These are phyloP conservation scores for Virgularia gustaviana DNA, from an alignment of 92 coral and sea anemone species.

Conservation along the genomic window DNA sequence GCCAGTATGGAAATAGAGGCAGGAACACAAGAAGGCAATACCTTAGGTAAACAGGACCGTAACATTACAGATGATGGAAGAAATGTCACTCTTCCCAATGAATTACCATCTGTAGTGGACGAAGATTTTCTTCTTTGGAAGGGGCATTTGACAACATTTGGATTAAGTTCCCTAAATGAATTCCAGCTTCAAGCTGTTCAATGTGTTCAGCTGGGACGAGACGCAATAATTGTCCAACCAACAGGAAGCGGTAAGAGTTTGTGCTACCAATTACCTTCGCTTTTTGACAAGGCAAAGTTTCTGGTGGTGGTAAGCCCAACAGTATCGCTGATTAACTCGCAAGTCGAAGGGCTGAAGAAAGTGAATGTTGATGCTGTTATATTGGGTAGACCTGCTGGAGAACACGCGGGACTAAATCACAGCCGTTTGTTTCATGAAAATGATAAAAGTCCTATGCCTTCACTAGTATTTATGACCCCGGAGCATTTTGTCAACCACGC, in stretches of 20 bases:
- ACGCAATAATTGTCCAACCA: slow-evolving; percentile 51
- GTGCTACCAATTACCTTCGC: slow-evolving; percentile 52
- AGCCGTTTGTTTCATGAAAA: too few relatives aligned
- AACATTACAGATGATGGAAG: neutral
- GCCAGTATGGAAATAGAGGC: slow-evolving; percentile 43
- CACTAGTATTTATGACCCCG: too few relatives aligned
- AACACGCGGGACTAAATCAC: slow-evolving; percentile 32
- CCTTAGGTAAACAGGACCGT: neutral
- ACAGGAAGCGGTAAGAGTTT: slow-evolving; percentile 62
- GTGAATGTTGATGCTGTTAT: slow-evolving; percentile 35
- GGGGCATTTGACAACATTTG: slow-evolving; percentile 55
- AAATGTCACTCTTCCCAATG: slow-evolving; percentile 13
- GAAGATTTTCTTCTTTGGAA: slow-evolving; percentile 50
- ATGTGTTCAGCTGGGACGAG: slow-evolving; percentile 24
- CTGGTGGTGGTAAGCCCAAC: slow-evolving; percentile 49
- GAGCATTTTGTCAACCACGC: too few relatives aligned
- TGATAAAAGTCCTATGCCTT: too few relatives aligned
- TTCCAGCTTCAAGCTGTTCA: slow-evolving; percentile 58
- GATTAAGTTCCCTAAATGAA: slow-evolving; percentile 23
- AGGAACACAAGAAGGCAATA: neutral
- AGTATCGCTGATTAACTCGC: slow-evolving; percentile 53
- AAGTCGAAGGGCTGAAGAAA: slow-evolving; percentile 37
- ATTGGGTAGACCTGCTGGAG: slow-evolving; percentile 43
- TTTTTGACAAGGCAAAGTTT: slow-evolving; percentile 27
- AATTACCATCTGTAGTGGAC: slow-evolving; percentile 23